These are phyloP conservation scores for Silurus glanis DNA, from an alignment of 2,113 vertebrate species.

Conservation along the genomic window DNA sequence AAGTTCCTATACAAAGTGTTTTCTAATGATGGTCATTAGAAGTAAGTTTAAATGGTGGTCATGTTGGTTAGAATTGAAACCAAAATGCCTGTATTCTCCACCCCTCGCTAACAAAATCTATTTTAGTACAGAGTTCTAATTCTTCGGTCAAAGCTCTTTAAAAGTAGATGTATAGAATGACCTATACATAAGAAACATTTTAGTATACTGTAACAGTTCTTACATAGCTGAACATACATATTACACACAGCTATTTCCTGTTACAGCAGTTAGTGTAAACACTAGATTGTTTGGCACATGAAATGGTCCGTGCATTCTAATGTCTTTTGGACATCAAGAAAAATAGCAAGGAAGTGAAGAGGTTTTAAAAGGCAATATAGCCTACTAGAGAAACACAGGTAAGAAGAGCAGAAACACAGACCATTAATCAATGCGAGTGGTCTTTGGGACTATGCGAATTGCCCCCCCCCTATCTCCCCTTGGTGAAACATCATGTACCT, in stretches of 20 bases:
- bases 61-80: neutral
- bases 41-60: neutral
- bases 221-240: neutral
- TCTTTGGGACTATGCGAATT: constrained; percentile 19
- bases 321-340: constrained; percentile 7
- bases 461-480: constrained; percentile 29
- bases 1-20: neutral
- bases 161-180: neutral
- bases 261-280: neutral
- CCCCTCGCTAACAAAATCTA: neutral
- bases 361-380: constrained; percentile 14
- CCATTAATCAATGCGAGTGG: constrained; percentile 11
- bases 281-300: neutral
- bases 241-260: neutral
- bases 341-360: constrained; percentile 1
- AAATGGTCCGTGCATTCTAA: constrained; percentile 3
- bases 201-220: neutral
- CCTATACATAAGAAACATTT: constrained; percentile 2
- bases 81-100: neutral
- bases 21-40: neutral
- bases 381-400: neutral
- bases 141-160: neutral
- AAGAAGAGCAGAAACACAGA: constrained; percentile 32
- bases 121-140: neutral
- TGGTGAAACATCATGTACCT: constrained; percentile 39